These are phyloP conservation scores for Plebejus argus DNA, from an alignment of 2,888 invertebrate genomes.

Conservation along the genomic window DNA sequence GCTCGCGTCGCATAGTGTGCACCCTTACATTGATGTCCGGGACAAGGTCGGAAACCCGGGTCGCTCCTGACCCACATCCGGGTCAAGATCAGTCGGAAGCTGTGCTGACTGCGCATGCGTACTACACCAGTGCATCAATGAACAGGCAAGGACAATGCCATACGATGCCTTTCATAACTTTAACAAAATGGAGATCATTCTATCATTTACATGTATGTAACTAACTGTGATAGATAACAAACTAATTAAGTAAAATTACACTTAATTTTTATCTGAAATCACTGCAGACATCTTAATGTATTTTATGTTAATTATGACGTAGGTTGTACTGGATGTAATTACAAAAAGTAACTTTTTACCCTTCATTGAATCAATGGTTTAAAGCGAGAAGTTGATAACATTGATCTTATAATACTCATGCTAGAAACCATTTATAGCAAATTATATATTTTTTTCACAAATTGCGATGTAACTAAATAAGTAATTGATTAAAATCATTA, in stretches of 20 bases:
- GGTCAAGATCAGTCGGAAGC: constrained; percentile 64
- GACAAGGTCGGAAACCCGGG: constrained; percentile 60
- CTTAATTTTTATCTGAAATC: no score
- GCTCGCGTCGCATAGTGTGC: neutral
- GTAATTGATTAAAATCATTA: neutral
- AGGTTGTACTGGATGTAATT: no score
- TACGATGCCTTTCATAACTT: constrained; percentile 17
- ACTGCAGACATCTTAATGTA: no score
- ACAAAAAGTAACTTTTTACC: no score
- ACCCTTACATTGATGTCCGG: constrained; percentile 30
- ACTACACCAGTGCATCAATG: constrained; percentile 39
- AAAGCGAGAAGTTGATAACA: no score
- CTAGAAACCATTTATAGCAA: no score
- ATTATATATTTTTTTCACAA: no score
- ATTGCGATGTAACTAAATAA: no score
- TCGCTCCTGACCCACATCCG: constrained; percentile 60
- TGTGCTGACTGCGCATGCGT: constrained; percentile 51
- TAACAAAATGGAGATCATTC: neutral
- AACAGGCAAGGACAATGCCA: constrained; percentile 24
- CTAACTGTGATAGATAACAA: neutral
- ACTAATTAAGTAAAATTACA: no score
- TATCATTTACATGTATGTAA: neutral
- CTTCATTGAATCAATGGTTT: no score
- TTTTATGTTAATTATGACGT: no score
- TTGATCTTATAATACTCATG: no score